These are phyloP conservation scores for Pseudococcus viburni DNA, from an alignment of 2,888 invertebrate species.

Conservation along the genomic window DNA sequence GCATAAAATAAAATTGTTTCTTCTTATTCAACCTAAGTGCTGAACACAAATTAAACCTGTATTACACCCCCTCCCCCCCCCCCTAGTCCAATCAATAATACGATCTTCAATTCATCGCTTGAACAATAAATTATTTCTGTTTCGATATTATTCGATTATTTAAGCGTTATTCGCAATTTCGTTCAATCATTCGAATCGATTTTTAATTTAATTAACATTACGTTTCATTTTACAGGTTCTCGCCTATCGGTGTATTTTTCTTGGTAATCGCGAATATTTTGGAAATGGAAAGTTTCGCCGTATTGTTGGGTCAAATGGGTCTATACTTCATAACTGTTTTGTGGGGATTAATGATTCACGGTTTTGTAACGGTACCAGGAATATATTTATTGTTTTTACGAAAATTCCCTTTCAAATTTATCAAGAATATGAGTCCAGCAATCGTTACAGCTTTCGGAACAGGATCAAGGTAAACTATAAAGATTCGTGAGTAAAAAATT, in stretches of 20 bases:
- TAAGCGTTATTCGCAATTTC: too few species aligned
- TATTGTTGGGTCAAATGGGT: slow-evolving; percentile 89
- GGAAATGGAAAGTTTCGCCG: slow-evolving; percentile 88
- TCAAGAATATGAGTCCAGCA: slow-evolving; percentile 89
- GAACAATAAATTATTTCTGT: too few species aligned
- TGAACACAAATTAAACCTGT: too few species aligned
- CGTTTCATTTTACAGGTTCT: slow-evolving; percentile 77
- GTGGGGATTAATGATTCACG: slow-evolving; percentile 91
- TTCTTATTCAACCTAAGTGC: too few species aligned
- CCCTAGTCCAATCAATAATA: too few species aligned
- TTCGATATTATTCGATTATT: too few species aligned
- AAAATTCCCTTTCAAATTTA: slow-evolving; percentile 85
- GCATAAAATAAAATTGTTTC: too few species aligned
- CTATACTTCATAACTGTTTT: slow-evolving; percentile 94
- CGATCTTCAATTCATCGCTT: too few species aligned
- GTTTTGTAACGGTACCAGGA: slow-evolving; percentile 89
- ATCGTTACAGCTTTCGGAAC: slow-evolving; percentile 97
- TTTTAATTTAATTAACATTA: too few species aligned
- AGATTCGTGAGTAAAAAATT: background rate
- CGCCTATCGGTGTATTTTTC: slow-evolving; percentile 91
- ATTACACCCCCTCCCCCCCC: too few species aligned
- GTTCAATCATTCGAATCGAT: too few species aligned
- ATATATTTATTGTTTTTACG: slow-evolving; percentile 88
- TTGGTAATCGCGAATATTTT: slow-evolving; percentile 91
- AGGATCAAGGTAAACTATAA: slow-evolving; percentile 80